Conservation (phyloP, 2,888 invertebrate genomes). For the Athetis lepigone region DNA sequence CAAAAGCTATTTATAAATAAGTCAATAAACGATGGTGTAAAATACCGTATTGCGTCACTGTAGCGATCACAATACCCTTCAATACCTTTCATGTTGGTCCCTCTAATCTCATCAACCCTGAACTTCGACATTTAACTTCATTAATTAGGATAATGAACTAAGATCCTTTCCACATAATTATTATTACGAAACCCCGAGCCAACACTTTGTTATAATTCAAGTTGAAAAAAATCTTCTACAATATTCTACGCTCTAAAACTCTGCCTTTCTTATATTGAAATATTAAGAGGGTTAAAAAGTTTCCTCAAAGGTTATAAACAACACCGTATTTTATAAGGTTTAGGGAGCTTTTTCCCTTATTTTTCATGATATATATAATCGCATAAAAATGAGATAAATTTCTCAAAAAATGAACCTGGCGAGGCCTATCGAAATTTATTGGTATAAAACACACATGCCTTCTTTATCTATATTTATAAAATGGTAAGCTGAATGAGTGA, state of each 20-base stretch:
- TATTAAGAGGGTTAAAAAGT: slow-evolving; percentile 11
- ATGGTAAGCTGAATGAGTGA: too few species aligned
- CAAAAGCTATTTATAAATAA: too few species aligned
- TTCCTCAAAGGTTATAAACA: slow-evolving; percentile 8
- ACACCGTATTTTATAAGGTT: slow-evolving; percentile 14
- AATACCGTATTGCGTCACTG: too few species aligned
- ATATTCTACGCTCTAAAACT: neutral
- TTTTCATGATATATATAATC: neutral
- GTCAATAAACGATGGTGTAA: too few species aligned
- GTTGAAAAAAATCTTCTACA: neutral
- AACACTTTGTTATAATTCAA: neutral
- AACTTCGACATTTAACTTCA: neutral
- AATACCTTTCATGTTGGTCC: too few species aligned
- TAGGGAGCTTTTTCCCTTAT: neutral
- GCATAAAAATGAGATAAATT: neutral
- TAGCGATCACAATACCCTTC: too few species aligned
- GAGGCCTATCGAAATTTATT: too few species aligned
- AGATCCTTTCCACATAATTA: neutral
- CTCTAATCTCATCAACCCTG: neutral
- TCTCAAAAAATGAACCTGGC: slow-evolving; percentile 2
- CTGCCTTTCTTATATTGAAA: slow-evolving; percentile 10
- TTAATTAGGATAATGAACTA: neutral
- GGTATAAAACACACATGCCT: too few species aligned
- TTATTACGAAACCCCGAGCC: neutral
- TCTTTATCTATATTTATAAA: too few species aligned